Evolutionary conservation across 2,113 vertebrate genomes (phyloP).

Genomic region (Empidonax alnorum): DNA sequence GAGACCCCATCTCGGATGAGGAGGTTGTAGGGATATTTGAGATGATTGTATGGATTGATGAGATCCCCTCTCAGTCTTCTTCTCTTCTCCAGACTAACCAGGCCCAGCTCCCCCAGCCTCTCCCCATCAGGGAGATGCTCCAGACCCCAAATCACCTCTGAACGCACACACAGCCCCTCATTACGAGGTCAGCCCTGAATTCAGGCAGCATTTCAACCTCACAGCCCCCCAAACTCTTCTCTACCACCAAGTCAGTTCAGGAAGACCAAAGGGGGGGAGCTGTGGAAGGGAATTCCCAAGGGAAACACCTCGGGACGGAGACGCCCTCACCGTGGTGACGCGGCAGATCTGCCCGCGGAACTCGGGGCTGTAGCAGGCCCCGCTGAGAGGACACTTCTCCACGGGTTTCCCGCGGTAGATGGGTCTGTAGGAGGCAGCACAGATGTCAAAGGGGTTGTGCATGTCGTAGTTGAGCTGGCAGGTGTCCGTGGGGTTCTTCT

Average conservation of each 20-base stretch:
- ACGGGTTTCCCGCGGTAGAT: slow-evolving; percentile 93
- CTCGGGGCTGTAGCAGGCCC: slow-evolving; percentile 91
- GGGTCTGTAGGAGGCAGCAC: slow-evolving; percentile 90
- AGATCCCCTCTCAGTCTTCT: not conserved
- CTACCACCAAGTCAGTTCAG: fast-evolving
- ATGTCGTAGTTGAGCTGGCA: slow-evolving; percentile 95
- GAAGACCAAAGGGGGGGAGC: not conserved
- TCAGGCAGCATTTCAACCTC: not conserved
- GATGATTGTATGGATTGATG: fast-evolving
- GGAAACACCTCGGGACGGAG: fast-evolving
- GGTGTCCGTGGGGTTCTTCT: slow-evolving; percentile 90
- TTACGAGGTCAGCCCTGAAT: not conserved
- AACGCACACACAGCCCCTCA: not conserved
- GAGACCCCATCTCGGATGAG: not conserved
- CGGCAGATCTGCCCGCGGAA: slow-evolving; percentile 94
- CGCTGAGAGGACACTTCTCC: slow-evolving; percentile 94
- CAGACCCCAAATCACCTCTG: not conserved
- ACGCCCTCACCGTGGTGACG: slow-evolving; percentile 85
- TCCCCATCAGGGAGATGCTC: not conserved
- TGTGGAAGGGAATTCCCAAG: not conserved
- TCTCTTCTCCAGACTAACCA: not conserved
- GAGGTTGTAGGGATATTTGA: too few species aligned
- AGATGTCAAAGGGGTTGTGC: slow-evolving; percentile 98
- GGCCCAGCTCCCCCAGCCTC: not conserved
- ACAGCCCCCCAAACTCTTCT: not conserved